phyloP scores from a whole-genome alignment of 2,888 invertebrate species.

The Nineta flava region DNA sequence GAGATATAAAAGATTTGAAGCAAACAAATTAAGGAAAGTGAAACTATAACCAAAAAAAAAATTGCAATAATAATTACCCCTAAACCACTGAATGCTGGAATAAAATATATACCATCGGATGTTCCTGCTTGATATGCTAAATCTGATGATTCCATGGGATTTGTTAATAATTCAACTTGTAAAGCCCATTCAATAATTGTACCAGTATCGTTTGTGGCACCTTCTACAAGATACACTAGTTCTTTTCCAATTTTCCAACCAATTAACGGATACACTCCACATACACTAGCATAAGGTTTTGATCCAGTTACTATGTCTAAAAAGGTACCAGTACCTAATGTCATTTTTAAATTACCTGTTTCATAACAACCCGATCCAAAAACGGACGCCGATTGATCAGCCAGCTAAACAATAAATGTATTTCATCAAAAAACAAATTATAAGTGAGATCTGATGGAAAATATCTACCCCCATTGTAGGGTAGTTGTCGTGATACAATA shows the following conservation, averaged over 20 bases:
- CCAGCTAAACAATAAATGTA: constrained; percentile 42
- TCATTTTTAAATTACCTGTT: constrained; percentile 67
- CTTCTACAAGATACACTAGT: constrained; percentile 66
- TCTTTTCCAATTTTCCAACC: constrained; percentile 60
- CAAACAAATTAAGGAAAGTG: neutral
- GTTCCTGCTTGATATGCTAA: constrained; percentile 52
- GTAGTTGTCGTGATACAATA: too few relatives aligned
- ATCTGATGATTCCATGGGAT: constrained; percentile 45
- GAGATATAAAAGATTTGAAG: too few relatives aligned
- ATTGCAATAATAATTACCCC: constrained; percentile 39
- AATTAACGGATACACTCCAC: constrained; percentile 80
- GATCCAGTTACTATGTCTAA: constrained; percentile 67
- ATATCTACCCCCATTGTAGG: too few relatives aligned
- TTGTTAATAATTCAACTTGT: constrained; percentile 47
- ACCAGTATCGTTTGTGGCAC: constrained; percentile 77
- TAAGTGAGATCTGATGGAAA: too few relatives aligned
- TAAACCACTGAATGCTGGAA: constrained; percentile 80
- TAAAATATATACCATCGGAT: constrained; percentile 66
- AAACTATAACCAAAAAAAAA: too few relatives aligned
- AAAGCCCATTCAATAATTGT: constrained; percentile 76
- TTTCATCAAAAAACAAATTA: neutral
- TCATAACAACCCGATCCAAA: constrained; percentile 74
- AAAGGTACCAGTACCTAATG: constrained; percentile 86
- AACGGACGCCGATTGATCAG: constrained; percentile 79
- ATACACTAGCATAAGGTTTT: constrained; percentile 60